A percentile compares a stretch with the other conserved stretches of the same genome.
Evolutionary conservation across 1,140 invertebrate species (phyloP).

Genomic region (Gerris buenoi): DNA sequence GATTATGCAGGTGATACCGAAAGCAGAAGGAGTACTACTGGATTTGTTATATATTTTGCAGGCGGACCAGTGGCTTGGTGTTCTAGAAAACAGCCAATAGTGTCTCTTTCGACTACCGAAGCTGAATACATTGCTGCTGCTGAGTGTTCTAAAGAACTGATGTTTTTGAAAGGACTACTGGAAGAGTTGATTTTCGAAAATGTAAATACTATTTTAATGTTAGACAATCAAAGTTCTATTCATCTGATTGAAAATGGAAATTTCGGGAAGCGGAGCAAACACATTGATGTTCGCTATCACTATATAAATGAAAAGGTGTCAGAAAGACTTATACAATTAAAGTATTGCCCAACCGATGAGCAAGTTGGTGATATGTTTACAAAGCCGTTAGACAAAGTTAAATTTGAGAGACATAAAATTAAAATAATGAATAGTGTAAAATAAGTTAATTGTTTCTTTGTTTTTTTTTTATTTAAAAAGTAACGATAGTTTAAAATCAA

Average conservation of each 20-base stretch:
- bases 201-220: neutral
- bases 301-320: neutral
- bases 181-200: neutral
- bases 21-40: conserved; percentile 23
- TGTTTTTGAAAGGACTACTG: neutral
- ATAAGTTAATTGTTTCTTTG: too few species aligned
- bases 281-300: neutral
- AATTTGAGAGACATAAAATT: neutral
- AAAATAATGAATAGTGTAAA: neutral
- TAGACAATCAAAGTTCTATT: neutral
- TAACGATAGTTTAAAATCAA: too few species aligned
- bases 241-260: neutral
- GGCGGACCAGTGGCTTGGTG: conserved; percentile 24
- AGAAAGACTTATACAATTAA: neutral
- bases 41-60: conserved; percentile 24
- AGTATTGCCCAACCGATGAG: neutral
- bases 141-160: neutral
- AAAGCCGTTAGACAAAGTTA: neutral
- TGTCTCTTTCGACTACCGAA: conserved; percentile 12
- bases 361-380: neutral
- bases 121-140: conserved; percentile 16
- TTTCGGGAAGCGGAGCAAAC: neutral
- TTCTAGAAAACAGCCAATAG: conserved; percentile 11
- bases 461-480: too few species aligned
- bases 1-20: conserved; percentile 10